phyloP scores from a whole-genome alignment of 1,140 invertebrate genomes.

The Ephestia elutella region DNA sequence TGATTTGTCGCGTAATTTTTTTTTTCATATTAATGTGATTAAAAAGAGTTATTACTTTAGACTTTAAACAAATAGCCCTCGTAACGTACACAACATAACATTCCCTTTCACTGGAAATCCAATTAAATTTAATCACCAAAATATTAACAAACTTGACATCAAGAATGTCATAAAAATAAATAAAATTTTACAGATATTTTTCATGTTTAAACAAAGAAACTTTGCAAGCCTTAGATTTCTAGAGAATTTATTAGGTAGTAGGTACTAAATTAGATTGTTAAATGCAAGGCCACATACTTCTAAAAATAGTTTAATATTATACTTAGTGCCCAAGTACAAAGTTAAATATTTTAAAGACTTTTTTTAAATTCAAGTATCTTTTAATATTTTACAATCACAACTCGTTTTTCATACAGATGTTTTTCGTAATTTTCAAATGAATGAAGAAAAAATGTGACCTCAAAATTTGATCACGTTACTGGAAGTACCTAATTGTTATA shows the following conservation, averaged over 20 bases:
- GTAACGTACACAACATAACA: background rate
- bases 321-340: background rate
- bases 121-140: slow-evolving; percentile 36
- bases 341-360: background rate
- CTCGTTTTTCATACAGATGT: too few relatives aligned
- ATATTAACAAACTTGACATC: slow-evolving; percentile 6
- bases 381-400: too few relatives aligned
- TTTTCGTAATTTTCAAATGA: too few relatives aligned
- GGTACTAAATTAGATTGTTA: background rate
- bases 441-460: too few relatives aligned
- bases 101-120: slow-evolving; percentile 34
- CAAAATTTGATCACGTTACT: too few relatives aligned
- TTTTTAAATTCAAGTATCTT: background rate
- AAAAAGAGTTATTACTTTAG: too few relatives aligned
- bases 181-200: background rate
- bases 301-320: background rate
- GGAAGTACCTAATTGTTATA: too few relatives aligned
- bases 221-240: too few relatives aligned
- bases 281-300: background rate
- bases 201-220: background rate
- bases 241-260: background rate
- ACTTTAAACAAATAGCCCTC: slow-evolving; percentile 9
- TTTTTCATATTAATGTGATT: too few relatives aligned
- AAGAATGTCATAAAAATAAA: slow-evolving; percentile 16
- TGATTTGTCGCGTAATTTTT: too few relatives aligned